Evolutionary conservation across 2,797 vertebrate genomes (phyloP).

Genomic region (Nasua narica): DNA sequence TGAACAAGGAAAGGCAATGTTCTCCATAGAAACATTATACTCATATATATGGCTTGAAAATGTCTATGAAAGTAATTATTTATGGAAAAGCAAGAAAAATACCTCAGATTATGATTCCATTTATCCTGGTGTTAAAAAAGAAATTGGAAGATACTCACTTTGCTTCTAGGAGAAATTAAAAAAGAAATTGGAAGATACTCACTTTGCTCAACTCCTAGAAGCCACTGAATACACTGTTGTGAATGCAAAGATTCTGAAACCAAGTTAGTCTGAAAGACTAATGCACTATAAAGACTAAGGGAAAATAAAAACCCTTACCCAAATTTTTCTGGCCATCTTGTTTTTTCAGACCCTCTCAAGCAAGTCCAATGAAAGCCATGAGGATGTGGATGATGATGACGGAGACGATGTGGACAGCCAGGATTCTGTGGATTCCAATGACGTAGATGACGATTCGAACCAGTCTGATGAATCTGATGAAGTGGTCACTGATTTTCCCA

Average conservation of each 20-base stretch:
- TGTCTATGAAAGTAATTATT: neutral
- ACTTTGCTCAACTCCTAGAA: neutral
- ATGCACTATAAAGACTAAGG: neutral
- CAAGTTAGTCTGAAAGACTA: neutral
- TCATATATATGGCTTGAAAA: slow-evolving; percentile 15
- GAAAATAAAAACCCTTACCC: neutral
- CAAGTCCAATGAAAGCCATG: slow-evolving; percentile 76
- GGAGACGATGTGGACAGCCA: neutral
- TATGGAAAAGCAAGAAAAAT: neutral
- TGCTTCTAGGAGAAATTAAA: neutral
- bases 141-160: neutral
- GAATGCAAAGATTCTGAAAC: slow-evolving; percentile 6
- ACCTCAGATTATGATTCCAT: neutral
- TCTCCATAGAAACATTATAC: neutral
- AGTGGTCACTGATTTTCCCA: slow-evolving; percentile 50
- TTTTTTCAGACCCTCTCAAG: slow-evolving; percentile 79
- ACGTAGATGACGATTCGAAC: slow-evolving; percentile 49
- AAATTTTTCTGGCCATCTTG: neutral
- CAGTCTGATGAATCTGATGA: slow-evolving; percentile 80
- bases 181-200: neutral
- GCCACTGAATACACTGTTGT: neutral
- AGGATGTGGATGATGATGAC: slow-evolving; percentile 55
- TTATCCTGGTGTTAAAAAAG: neutral
- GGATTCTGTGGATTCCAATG: slow-evolving; percentile 69
- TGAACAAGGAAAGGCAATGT: neutral